Base-by-base conservation (phyloP, 2,888 invertebrate genomes). In the Malthinus seriepunctatus region DNA sequence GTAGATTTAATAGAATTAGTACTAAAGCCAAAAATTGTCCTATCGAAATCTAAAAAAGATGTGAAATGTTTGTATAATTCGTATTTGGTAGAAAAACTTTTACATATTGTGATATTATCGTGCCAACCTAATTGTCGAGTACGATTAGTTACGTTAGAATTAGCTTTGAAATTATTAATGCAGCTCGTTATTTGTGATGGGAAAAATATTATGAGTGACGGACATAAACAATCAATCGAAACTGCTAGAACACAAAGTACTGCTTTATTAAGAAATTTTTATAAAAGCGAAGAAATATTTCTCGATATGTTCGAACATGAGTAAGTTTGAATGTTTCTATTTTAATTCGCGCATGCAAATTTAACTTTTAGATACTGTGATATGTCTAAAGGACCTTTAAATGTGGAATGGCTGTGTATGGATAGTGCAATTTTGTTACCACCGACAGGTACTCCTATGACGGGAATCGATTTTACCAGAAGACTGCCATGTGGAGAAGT, bases 291-390 rank as follows among this genome's bases (percentile, higher is more conserved):
- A 80, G 97, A 98, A 74, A 95, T 98, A 70, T 99, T 99, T 80
- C 81, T 98, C 56, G 98, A 99, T 76, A 92, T 99, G 87, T 99
- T 99, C 78, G 98, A 99, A 79, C 96, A 97, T 77, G 98, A 99
- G 83, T 86, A 71, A 75, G 75, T 72, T n/a, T n/a, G n/a, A n/a
- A n/a, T n/a, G n/a, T n/a, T n/a, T n/a, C n/a, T n/a, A n/a, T n/a
- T n/a, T n/a, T n/a, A n/a, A n/a, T n/a, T n/a, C n/a, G n/a, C n/a
- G 12, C 23, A 14, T 8, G 7, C 6, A 23, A 23, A 23, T 23
- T 23, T n/a, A n/a, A n/a, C n/a, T 70, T 70, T 34, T 66, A 86
- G 85, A 71, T 95, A 93, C 78, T 91, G 90, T 74, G 95, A 97
- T 79, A 92, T 97, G 86, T 88, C 88, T 67, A 93, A 92, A 75